These are phyloP conservation scores for Atherinomorus stipes DNA, from an alignment of 2,113 vertebrate genomes.

Conservation along the genomic window DNA sequence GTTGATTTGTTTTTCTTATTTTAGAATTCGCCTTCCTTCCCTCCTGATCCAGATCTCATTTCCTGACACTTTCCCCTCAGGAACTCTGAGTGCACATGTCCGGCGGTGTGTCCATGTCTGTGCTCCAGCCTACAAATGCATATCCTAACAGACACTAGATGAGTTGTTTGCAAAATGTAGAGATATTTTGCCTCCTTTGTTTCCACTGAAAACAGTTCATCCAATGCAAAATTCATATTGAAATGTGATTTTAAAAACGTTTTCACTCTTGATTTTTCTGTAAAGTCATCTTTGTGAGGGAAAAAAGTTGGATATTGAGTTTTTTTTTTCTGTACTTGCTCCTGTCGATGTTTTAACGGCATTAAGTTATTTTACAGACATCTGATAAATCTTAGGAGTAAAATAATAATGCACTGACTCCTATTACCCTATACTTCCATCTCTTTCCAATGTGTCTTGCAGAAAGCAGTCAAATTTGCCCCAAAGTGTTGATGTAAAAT, in stretches of 20 bases:
- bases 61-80: conserved; percentile 66
- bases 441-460: not conserved
- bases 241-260: not conserved
- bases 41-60: conserved; percentile 73
- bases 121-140: conserved; percentile 1
- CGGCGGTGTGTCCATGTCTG: conserved; percentile 28
- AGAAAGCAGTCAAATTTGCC: not conserved
- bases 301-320: not conserved
- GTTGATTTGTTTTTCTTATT: conserved; percentile 78
- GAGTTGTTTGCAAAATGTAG: not conserved
- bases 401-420: too few species aligned
- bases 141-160: conserved; percentile 19
- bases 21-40: conserved; percentile 70
- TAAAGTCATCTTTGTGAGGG: too few species aligned
- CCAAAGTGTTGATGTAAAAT: not conserved
- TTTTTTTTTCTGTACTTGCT: not conserved
- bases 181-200: not conserved
- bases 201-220: conserved; percentile 4
- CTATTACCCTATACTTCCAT: conserved; percentile 13
- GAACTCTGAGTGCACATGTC: conserved; percentile 27
- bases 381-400: too few species aligned
- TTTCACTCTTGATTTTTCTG: too few species aligned
- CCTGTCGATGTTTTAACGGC: too few species aligned
- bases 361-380: too few species aligned
- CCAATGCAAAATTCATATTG: conserved; percentile 2